Base-by-base conservation (phyloP, 1,140 invertebrate genomes). In the Pachyrhynchus sulphureomaculatus region DNA sequence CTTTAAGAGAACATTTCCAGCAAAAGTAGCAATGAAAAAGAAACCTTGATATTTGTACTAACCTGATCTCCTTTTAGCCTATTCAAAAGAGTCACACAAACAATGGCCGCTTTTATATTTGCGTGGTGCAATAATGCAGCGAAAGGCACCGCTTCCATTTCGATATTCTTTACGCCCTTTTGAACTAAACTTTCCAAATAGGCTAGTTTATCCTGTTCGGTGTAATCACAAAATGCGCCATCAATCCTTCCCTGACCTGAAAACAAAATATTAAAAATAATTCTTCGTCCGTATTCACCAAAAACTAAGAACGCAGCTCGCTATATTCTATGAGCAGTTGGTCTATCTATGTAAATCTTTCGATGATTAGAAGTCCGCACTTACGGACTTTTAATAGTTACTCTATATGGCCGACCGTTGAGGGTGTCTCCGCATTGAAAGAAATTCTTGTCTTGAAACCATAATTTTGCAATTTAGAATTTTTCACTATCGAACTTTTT, bases 191-290 rank as follows among this genome's bases (percentile, higher is more conserved):
- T 83, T 29, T 86, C 81, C 51, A 99, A 78, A 71, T 94, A 99
- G 12, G 87, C 85, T 82, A 95, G 86, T 78, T 97, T 97, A 41
- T 99, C 95, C 0, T 82, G 78, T 74, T 93, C 89, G 1, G 83
- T 88, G 77, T 93, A 98, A 56, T 97, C 93, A 77, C 96, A 99
- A 78, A 99, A 98, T 4, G 95, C 95, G 1, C 97, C 97, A 76
- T 99, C 96, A 56, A 98, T 76, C 55, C 97, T 84, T 2, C 90
- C 96, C 80, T 98, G 94, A 6, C 88, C 85, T 86, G 17, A 29
- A 60, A 52, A 3, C 18, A 4, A 2, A 12, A 3, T 26, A 20
- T 32, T 26, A 12, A n/a, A 17, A 17, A 6, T n/a, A 3, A 47
- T 21, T 47, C 18, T 12, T 36, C 33, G 5, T 39, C 5, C 6